phyloP scores from a whole-genome alignment of 1,140 invertebrate genomes.

The Homalodisca vitripennis region DNA sequence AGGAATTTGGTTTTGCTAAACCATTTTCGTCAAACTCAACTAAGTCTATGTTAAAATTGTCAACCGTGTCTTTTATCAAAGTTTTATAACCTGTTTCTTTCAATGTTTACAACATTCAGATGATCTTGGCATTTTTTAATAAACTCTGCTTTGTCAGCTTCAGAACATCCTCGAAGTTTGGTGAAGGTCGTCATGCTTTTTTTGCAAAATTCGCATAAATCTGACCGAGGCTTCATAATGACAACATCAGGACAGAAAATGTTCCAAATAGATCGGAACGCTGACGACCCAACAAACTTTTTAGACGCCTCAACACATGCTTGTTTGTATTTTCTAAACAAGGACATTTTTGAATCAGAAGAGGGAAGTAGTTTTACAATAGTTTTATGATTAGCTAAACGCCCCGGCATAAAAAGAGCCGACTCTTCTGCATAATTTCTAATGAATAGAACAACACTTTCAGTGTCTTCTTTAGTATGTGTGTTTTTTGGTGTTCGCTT shows the following conservation, averaged over 20 bases:
- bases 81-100: constrained; percentile 26
- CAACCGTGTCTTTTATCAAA: constrained; percentile 9
- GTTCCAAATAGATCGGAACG: constrained; percentile 19
- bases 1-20: background rate
- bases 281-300: no score
- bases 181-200: constrained; percentile 19
- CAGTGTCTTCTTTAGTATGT: background rate
- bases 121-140: constrained; percentile 19
- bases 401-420: constrained; percentile 28
- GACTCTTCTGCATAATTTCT: constrained; percentile 28
- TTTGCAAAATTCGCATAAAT: constrained; percentile 28
- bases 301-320: constrained; percentile 13
- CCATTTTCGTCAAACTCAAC: background rate
- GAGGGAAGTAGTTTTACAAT: constrained; percentile 30
- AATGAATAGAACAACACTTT: constrained; percentile 23
- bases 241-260: constrained; percentile 27
- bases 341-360: background rate
- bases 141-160: constrained; percentile 23
- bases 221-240: constrained; percentile 24
- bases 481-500: constrained; percentile 18
- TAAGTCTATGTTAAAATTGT: constrained; percentile 12
- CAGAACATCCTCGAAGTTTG: background rate
- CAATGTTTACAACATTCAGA: constrained; percentile 15
- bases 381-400: constrained; percentile 2
- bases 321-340: constrained; percentile 28